phyloP scores from a whole-genome alignment of 1,140 invertebrate species.

The Aphelenchoides fujianensis region DNA sequence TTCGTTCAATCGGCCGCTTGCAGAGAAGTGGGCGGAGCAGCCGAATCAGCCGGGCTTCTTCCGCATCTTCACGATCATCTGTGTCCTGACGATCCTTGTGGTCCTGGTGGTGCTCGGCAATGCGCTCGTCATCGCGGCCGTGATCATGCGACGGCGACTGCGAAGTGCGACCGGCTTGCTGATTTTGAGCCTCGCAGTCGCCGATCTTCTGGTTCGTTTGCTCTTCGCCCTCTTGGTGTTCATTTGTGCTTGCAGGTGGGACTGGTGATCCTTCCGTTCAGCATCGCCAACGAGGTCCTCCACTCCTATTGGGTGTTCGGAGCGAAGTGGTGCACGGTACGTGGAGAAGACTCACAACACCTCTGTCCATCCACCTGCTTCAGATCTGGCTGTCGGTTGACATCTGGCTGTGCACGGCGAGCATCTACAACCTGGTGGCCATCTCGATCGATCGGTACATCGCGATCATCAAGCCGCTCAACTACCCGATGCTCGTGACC shows the following conservation, averaged over 20 bases:
- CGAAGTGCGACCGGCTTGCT: conserved; percentile 82
- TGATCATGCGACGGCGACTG: conserved; percentile 79
- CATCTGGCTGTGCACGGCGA: conserved; percentile 91
- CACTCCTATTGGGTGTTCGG: conserved; percentile 60
- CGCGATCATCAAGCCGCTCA: conserved; percentile 95
- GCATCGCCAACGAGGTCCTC: conserved; percentile 61
- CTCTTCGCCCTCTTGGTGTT: neutral
- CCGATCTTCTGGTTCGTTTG: conserved; percentile 74
- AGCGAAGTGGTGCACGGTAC: conserved; percentile 59
- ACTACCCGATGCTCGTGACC: conserved; percentile 91
- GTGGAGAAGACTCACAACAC: neutral
- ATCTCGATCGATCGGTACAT: conserved; percentile 77
- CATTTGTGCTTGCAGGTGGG: conserved; percentile 49
- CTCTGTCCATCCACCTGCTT: conserved; percentile 67
- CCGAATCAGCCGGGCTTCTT: conserved; percentile 59
- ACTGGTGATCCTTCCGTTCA: conserved; percentile 60
- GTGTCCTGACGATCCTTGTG: conserved; percentile 58
- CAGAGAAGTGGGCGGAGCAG: conserved; percentile 52
- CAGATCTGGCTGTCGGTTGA: conserved; percentile 95
- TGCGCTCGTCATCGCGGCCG: conserved; percentile 87
- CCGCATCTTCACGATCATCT: conserved; percentile 62
- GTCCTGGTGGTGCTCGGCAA: conserved; percentile 70
- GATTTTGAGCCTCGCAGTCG: conserved; percentile 79
- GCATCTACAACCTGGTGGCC: conserved; percentile 89
- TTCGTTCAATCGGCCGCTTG: no score